phyloP scores from a whole-genome alignment of 2,888 invertebrate species.

The Choreutis nemorana region DNA sequence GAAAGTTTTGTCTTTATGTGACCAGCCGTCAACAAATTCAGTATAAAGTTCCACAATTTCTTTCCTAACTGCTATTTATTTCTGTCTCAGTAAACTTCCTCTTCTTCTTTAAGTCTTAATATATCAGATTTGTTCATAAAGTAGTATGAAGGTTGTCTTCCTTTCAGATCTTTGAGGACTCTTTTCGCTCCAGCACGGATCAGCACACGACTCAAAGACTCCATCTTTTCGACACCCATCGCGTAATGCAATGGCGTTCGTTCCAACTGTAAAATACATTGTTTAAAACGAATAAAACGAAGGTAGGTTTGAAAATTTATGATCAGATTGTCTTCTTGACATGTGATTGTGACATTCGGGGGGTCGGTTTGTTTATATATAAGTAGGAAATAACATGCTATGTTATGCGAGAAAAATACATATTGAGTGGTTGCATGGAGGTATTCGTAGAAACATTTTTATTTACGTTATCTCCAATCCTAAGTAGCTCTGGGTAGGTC shows the following conservation, averaged over 20 bases:
- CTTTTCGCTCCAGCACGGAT: slow-evolving; percentile 86
- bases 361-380: no score
- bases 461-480: slow-evolving; percentile 86
- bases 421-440: background rate
- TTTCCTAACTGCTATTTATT: no score
- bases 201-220: slow-evolving; percentile 79
- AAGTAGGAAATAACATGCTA: background rate
- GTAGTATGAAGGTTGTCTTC: slow-evolving; percentile 89
- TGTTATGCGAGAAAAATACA: no score
- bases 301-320: no score
- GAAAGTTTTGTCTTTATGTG: no score
- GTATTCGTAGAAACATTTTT: background rate
- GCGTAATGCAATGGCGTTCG: slow-evolving; percentile 90
- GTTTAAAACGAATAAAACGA: no score
- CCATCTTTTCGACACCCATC: slow-evolving; percentile 87
- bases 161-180: slow-evolving; percentile 85
- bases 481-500: slow-evolving; percentile 75
- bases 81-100: slow-evolving; percentile 65
- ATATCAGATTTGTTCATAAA: slow-evolving; percentile 93
- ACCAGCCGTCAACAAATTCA: no score
- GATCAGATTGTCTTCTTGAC: background rate
- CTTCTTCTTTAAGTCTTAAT: slow-evolving; percentile 83
- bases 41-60: no score
- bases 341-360: background rate
- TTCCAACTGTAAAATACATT: slow-evolving; percentile 72